These are phyloP conservation scores for Lithobates pipiens DNA, from an alignment of 2,797 vertebrate species.

Conservation along the genomic window DNA sequence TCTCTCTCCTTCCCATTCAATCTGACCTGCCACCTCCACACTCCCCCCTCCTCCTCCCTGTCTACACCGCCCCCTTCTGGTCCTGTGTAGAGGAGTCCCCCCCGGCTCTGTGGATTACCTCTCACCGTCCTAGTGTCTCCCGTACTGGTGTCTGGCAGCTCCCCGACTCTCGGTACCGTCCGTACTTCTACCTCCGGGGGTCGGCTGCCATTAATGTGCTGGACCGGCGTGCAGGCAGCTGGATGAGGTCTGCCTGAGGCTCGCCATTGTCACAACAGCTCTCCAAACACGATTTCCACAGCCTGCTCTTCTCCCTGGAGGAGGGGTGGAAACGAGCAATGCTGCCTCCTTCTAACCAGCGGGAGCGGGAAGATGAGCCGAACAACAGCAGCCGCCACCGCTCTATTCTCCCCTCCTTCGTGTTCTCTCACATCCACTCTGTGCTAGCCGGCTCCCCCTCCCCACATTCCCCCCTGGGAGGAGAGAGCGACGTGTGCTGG, in stretches of 20 bases:
- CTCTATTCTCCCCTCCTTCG: conserved; percentile 20
- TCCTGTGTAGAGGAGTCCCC: neutral
- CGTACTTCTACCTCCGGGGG: neutral
- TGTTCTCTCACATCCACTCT: conserved; percentile 27
- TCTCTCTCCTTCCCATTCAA: neutral
- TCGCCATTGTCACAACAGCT: conserved; percentile 49
- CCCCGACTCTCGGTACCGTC: neutral
- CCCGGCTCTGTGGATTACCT: neutral
- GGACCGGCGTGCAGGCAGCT: neutral
- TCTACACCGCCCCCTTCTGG: neutral
- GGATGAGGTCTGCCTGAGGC: conserved; percentile 9
- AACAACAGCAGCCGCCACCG: neutral
- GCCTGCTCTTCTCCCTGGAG: conserved; percentile 38
- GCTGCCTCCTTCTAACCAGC: conserved; percentile 56
- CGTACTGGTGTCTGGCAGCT: neutral
- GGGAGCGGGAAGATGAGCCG: conserved; percentile 58
- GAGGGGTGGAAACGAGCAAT: conserved; percentile 44
- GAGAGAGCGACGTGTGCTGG: conserved; percentile 37
- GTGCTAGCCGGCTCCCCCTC: conserved; percentile 45
- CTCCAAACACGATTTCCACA: conserved; percentile 45
- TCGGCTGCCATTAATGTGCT: conserved; percentile 9
- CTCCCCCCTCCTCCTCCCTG: neutral
- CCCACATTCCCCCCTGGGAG: conserved; percentile 46
- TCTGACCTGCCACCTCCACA: conserved; percentile 8
- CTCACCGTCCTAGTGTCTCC: neutral